Conservation (phyloP, 2,113 vertebrate species). For the Pelodiscus sinensis region DNA sequence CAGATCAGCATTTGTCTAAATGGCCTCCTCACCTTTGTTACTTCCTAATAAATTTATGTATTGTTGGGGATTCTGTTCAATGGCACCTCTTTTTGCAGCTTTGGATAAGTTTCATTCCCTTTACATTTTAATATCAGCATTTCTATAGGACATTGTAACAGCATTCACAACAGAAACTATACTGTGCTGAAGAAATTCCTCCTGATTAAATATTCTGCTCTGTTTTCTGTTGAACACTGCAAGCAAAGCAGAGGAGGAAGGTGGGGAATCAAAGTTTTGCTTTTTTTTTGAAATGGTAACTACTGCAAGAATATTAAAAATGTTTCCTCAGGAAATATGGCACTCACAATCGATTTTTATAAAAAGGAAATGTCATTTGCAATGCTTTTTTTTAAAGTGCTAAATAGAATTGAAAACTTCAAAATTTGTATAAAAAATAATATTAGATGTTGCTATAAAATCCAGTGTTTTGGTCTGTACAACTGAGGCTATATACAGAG, state of each 20-base stretch:
- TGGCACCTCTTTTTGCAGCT: no score
- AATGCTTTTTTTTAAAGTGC: background rate
- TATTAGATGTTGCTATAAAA: background rate
- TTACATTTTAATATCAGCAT: background rate
- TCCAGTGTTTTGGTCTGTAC: background rate
- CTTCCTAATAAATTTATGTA: no score
- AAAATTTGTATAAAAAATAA: background rate
- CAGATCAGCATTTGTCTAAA: no score
- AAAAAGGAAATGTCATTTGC: background rate
- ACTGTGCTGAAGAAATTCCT: background rate
- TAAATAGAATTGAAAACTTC: constrained; percentile 3
- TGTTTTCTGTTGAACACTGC: background rate
- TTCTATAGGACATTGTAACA: background rate
- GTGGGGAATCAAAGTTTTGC: background rate
- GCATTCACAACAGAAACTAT: background rate
- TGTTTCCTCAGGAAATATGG: background rate
- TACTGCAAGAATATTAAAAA: background rate
- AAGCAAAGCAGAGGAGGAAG: background rate
- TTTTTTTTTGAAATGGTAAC: constrained; percentile 40
- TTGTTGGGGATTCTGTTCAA: no score
- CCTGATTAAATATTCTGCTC: background rate
- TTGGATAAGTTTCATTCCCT: background rate
- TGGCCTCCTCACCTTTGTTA: no score
- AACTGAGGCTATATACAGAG: background rate
- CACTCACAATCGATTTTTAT: background rate